phyloP scores from a whole-genome alignment of 2,113 vertebrate species.

The Phaetusa simplex region DNA sequence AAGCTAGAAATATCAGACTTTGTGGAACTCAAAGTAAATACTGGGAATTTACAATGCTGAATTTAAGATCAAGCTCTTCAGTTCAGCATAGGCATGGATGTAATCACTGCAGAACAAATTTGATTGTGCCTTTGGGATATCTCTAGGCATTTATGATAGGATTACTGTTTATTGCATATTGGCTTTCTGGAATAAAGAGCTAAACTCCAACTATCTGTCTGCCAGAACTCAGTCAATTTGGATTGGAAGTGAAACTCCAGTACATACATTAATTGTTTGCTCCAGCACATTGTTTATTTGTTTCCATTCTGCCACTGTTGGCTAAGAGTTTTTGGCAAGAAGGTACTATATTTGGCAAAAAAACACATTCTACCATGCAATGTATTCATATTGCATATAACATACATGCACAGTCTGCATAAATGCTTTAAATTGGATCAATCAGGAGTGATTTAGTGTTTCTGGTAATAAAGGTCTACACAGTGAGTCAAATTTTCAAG shows the following conservation, averaged over 20 bases:
- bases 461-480: not conserved
- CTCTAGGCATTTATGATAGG: not conserved
- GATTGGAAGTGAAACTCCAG: not conserved
- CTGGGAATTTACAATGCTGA: not conserved
- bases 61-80: not conserved
- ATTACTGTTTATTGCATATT: not conserved
- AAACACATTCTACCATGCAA: not conserved
- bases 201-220: not conserved
- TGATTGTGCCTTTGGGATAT: not conserved
- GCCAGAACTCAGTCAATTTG: not conserved
- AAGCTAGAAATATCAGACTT: not conserved
- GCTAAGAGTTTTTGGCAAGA: not conserved
- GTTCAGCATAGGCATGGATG: not conserved
- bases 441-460: not conserved
- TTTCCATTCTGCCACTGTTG: slow-evolving; percentile 1
- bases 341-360: not conserved
- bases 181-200: not conserved
- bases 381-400: not conserved
- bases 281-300: not conserved
- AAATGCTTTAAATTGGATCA: not conserved
- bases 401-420: not conserved
- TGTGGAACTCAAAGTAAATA: not conserved
- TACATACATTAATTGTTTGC: not conserved
- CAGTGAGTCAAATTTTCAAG: not conserved
- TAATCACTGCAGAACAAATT: not conserved